These are phyloP conservation scores for Silurus asotus DNA, from an alignment of 2,113 vertebrate genomes.

Conservation along the genomic window DNA sequence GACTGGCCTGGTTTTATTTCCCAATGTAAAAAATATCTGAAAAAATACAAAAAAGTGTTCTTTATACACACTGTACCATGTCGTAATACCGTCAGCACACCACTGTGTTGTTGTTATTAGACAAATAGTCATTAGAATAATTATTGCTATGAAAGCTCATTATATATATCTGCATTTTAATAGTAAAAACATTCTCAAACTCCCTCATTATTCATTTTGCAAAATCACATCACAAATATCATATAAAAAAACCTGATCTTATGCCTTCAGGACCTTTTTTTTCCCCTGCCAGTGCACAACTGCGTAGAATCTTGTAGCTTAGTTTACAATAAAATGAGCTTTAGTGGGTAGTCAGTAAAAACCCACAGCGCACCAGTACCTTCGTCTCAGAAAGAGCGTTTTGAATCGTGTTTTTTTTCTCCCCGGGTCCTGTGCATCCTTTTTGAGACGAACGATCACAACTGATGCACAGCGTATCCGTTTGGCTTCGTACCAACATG, in stretches of 20 bases:
- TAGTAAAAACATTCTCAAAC: not conserved
- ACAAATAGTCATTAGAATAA: not conserved
- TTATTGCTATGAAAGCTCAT: not conserved
- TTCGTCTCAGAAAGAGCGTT: not conserved
- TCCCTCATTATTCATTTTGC: not conserved
- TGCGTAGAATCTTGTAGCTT: constrained; percentile 14
- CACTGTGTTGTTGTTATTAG: not conserved
- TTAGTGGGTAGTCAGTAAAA: not conserved
- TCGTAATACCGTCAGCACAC: not conserved
- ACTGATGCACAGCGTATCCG: not conserved
- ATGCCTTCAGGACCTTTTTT: constrained; percentile 7
- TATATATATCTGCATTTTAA: not conserved
- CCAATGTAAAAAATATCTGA: not conserved
- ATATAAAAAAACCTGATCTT: not conserved
- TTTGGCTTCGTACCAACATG: not conserved
- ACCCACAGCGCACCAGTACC: not conserved
- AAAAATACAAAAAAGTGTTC: not conserved
- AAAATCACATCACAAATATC: not conserved
- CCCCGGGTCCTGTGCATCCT: not conserved
- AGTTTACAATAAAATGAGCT: not conserved
- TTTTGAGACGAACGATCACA: not conserved
- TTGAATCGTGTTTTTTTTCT: too few species aligned
- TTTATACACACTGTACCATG: not conserved
- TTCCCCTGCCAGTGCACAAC: constrained; percentile 32
- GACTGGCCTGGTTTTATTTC: not conserved